phyloP scores from a whole-genome alignment of 2,888 invertebrate species.

The Scaeva pyrastri region DNA sequence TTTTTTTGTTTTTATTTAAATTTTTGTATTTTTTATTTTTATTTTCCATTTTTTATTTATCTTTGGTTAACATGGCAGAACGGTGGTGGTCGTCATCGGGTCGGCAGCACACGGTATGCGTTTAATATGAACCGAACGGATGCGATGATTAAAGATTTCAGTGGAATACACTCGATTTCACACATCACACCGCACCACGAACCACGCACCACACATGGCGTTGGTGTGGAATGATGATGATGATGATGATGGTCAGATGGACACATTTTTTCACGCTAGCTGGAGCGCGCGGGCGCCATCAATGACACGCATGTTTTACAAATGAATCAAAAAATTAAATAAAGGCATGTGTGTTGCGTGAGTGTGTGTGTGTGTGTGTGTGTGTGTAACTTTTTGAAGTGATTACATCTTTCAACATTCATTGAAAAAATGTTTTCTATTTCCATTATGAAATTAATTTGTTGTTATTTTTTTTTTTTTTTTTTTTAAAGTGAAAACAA shows the following conservation, averaged over 20 bases:
- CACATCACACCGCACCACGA: not conserved
- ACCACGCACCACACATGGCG: slow-evolving; percentile 3
- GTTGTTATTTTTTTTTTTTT: not conserved
- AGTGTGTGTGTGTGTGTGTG: not conserved
- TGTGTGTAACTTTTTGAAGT: not conserved
- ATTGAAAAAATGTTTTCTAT: not conserved
- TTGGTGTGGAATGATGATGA: not conserved
- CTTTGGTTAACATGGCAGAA: slow-evolving; percentile 24
- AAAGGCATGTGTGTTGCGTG: not conserved
- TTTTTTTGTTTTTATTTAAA: no score
- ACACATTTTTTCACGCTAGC: slow-evolving; percentile 32
- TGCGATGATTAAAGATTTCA: slow-evolving; percentile 35
- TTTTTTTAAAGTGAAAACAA: not conserved
- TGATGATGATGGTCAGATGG: slow-evolving; percentile 20
- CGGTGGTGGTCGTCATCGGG: no score
- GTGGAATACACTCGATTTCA: not conserved
- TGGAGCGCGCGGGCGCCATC: not conserved
- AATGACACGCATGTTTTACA: not conserved
- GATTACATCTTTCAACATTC: not conserved
- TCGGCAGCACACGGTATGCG: not conserved
- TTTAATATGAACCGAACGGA: not conserved
- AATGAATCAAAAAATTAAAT: slow-evolving; percentile 3
- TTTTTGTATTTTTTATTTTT: no score
- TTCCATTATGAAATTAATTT: not conserved
- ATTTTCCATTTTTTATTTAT: slow-evolving; percentile 23